These are phyloP conservation scores for Euplagia quadripunctaria DNA, from an alignment of 2,888 invertebrate genomes.

Conservation along the genomic window DNA sequence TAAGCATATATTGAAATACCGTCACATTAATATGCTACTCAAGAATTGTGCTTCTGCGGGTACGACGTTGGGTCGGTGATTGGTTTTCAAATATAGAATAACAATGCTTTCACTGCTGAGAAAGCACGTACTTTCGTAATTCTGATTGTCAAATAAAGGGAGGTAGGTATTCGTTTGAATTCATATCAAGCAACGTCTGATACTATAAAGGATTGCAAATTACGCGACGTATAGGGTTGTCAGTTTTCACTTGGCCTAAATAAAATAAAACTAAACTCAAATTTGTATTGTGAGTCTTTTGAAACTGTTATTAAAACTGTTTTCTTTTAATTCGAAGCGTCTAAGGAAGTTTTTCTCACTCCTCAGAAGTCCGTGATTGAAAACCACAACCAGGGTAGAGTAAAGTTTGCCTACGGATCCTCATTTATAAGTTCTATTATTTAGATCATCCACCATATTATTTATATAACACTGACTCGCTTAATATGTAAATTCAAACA, in stretches of 20 bases:
- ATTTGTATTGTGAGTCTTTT: no score
- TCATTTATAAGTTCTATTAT: no score
- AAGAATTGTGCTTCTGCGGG: not conserved
- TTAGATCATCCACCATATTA: no score
- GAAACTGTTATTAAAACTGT: no score
- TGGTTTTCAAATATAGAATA: conserved; percentile 16
- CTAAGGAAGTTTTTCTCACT: no score
- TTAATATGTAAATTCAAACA: no score
- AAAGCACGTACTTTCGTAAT: conserved; percentile 9
- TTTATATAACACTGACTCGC: no score
- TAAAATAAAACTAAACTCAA: not conserved
- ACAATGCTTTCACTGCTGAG: conserved; percentile 13
- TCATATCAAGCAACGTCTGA: not conserved
- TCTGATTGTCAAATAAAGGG: not conserved
- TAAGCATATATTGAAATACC: not conserved
- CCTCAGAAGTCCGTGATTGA: no score
- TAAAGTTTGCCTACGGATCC: no score
- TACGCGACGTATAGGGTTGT: not conserved
- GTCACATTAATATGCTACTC: conserved; percentile 18
- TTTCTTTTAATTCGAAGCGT: no score
- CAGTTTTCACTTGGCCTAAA: not conserved
- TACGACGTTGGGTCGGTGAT: conserved; percentile 4
- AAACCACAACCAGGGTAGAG: no score
- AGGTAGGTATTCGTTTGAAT: not conserved
- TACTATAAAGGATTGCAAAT: not conserved